Evolutionary conservation across 2,888 invertebrate species (phyloP).

Genomic region (Chrysina gloriosa): DNA sequence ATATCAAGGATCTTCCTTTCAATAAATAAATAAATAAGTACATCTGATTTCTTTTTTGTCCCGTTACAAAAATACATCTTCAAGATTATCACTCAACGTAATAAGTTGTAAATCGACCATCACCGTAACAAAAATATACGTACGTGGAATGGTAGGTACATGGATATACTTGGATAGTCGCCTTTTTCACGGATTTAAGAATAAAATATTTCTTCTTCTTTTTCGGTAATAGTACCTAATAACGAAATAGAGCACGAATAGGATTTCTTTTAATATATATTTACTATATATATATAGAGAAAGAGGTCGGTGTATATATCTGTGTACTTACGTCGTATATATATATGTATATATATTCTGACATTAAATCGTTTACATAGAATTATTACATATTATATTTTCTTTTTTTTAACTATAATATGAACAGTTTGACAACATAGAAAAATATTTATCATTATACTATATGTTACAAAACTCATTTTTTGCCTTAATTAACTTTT

Average conservation of each 20-base stretch:
- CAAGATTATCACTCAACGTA: conserved; percentile 11
- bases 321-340: not conserved
- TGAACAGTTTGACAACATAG: conserved; percentile 72
- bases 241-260: too few species aligned
- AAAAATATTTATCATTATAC: conserved; percentile 73
- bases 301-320: not conserved
- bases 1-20: too few species aligned
- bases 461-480: conserved; percentile 78
- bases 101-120: too few species aligned
- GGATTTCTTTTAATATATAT: too few species aligned
- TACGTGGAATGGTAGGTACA: not conserved
- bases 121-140: not conserved
- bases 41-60: too few species aligned
- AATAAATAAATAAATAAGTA: conserved; percentile 8
- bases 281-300: too few species aligned
- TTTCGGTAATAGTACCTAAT: too few species aligned
- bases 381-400: conserved; percentile 53
- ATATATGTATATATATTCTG: conserved; percentile 1
- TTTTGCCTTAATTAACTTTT: conserved; percentile 71
- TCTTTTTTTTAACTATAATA: conserved; percentile 51
- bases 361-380: conserved; percentile 51
- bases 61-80: not conserved
- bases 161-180: not conserved
- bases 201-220: too few species aligned
- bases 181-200: too few species aligned